phyloP scores from a whole-genome alignment of 2,113 vertebrate genomes.

The Cathartes aura region DNA sequence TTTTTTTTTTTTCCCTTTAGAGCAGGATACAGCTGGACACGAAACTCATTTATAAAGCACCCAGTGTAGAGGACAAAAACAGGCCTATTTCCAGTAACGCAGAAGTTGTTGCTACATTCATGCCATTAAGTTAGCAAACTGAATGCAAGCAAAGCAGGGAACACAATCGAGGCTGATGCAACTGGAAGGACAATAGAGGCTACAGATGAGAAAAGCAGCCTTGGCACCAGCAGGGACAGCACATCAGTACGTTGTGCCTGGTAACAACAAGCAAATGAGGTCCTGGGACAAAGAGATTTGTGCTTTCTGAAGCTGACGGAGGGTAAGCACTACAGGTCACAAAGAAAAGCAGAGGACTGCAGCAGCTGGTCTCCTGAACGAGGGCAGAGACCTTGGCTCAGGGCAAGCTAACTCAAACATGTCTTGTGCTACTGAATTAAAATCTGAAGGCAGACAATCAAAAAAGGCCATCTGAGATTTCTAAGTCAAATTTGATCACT shows the following conservation, averaged over 20 bases:
- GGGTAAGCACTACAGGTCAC: background rate
- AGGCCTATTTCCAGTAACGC: background rate
- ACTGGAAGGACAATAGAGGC: slow-evolving; percentile 48
- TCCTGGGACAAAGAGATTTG: slow-evolving; percentile 42
- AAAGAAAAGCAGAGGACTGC: background rate
- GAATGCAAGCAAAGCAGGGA: background rate
- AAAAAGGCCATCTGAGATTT: background rate
- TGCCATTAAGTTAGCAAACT: background rate
- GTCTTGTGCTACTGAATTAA: background rate
- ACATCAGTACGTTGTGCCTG: slow-evolving; percentile 48
- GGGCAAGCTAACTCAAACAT: background rate
- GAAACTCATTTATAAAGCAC: background rate
- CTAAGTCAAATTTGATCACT: background rate
- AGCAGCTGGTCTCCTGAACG: slow-evolving; percentile 11
- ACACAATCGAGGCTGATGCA: slow-evolving; percentile 14
- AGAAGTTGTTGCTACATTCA: background rate
- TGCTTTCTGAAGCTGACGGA: slow-evolving; percentile 44
- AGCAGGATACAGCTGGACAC: background rate
- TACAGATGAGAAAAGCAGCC: slow-evolving; percentile 41
- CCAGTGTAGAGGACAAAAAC: background rate
- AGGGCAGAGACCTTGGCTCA: background rate
- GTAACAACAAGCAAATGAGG: slow-evolving; percentile 41
- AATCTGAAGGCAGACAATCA: background rate
- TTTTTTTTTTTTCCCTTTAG: background rate
- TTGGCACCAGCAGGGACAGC: slow-evolving; percentile 39